Conservation (phyloP, 2,888 invertebrate species). For the Lasioglossum malachurum region DNA sequence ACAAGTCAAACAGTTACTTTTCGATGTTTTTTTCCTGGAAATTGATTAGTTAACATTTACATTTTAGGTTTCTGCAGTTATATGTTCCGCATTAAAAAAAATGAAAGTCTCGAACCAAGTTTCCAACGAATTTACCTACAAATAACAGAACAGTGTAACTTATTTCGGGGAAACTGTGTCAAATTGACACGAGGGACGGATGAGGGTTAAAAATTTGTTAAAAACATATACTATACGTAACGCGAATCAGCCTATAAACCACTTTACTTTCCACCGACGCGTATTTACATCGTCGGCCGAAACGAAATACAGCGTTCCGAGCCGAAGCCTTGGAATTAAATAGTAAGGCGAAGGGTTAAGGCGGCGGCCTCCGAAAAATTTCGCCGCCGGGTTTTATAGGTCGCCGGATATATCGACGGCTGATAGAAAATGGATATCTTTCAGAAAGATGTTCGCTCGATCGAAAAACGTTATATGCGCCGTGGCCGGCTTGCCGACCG, state of each 20-base stretch:
- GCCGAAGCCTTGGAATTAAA: neutral
- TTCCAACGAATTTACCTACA: too few species aligned
- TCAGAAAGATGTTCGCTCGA: constrained; percentile 51
- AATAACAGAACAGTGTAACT: too few species aligned
- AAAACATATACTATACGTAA: too few species aligned
- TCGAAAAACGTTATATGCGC: constrained; percentile 59
- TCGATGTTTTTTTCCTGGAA: too few species aligned
- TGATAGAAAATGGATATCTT: constrained; percentile 39
- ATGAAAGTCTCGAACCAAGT: too few species aligned
- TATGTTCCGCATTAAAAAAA: too few species aligned
- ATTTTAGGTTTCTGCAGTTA: too few species aligned
- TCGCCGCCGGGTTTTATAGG: constrained; percentile 8
- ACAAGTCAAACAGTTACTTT: too few species aligned
- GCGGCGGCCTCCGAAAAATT: neutral
- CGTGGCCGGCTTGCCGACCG: constrained; percentile 27
- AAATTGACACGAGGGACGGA: too few species aligned
- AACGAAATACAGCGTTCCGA: neutral
- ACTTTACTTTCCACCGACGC: neutral
- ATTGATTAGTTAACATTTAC: too few species aligned
- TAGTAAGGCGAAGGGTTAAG: neutral
- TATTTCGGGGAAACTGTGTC: too few species aligned
- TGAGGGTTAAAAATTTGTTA: too few species aligned
- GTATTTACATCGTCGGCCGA: neutral
- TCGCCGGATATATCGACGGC: constrained; percentile 15
- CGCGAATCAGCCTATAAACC: neutral